A percentile compares a stretch with the other conserved stretches of the same genome.
Conservation (phyloP, 2,113 vertebrate species). For the Salvelinus sp. region DNA sequence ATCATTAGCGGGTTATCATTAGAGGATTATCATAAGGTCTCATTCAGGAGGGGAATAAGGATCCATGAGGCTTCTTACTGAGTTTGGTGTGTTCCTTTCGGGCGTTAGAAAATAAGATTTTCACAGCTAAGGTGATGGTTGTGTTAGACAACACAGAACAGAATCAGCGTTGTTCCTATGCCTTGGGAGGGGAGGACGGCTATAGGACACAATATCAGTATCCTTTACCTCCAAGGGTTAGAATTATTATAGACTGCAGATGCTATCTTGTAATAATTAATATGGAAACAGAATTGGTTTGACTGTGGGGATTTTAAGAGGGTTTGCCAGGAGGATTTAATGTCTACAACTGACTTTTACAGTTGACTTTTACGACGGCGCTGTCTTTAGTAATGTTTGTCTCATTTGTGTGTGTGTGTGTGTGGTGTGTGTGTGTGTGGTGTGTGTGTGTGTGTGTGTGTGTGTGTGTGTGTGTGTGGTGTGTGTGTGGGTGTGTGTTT, state of each 20-base stretch:
- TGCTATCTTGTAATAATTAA: constrained; percentile 23
- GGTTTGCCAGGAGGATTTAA: background rate
- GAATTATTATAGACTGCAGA: constrained; percentile 14
- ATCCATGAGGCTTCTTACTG: background rate
- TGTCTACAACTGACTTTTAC: background rate
- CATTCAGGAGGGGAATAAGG: background rate
- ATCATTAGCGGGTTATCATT: too few relatives aligned
- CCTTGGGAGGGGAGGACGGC: background rate
- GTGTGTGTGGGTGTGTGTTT: background rate
- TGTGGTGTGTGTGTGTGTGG: constrained; percentile 2
- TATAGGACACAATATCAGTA: constrained; percentile 13
- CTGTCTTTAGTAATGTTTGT: background rate
- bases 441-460: too few relatives aligned
- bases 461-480: too few relatives aligned
- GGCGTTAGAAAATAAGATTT: background rate
- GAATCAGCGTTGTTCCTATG: background rate
- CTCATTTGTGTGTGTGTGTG: background rate
- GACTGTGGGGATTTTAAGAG: background rate
- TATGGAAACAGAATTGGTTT: constrained; percentile 1
- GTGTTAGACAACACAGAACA: background rate
- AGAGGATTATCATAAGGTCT: background rate
- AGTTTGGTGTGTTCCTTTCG: background rate
- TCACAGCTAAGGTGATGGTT: background rate
- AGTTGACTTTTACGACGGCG: background rate
- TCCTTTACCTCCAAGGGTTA: constrained; percentile 13